Evolutionary conservation across 2,888 invertebrate species (phyloP), one percentile per base, ranked within the genome.

Genomic region (Lasioglossum vierecki): DNA sequence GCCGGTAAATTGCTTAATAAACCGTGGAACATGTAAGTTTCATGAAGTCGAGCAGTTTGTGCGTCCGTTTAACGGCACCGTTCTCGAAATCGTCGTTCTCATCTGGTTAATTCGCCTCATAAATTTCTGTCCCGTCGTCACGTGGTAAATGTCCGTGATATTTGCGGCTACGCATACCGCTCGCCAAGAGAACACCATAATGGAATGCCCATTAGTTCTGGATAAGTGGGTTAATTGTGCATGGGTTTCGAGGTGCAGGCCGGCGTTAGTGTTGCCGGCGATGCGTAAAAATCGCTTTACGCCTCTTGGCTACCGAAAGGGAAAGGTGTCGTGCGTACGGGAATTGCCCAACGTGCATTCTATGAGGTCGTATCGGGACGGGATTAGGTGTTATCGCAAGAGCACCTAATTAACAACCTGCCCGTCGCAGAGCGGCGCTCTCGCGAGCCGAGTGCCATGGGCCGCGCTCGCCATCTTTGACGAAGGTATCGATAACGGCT

Each of bases 191-290:
- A 86, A 86, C 82, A 86, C 84, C 68, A 74, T 91, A 91, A 92
- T 91, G 90, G 90, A 92, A 92, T 88, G 90, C 83, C 90, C 91
- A 92, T 92, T 92, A 92, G 91, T 92, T 92, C 88, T 89, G 91
- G 91, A 90, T 90, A 92, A 91, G 89, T 91, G 89, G 91, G 91
- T 91, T 92, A 92, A 93, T 92, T 90, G 90, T 89, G 80, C 84
- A 80, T 86, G 78, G 73, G 79, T 86, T 88, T 89, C 78, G 85
- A 72, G 84, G 81, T 79, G 83, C 80, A 85, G 76, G 82, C 76
- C 46, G 75, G 83, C 84, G 76, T 88, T 85, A 85, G 49, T 39
- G 88, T 80, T 82, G 78, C 83, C 80, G 86, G 84, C 84, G 88
- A 77, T 86, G 84, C 85, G 85, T 91, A 91, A 92, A 92, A 92